Evolutionary conservation across 1,140 invertebrate genomes (phyloP), one percentile per base, ranked within the genome.

Genomic region (Drosophila triauraria): DNA sequence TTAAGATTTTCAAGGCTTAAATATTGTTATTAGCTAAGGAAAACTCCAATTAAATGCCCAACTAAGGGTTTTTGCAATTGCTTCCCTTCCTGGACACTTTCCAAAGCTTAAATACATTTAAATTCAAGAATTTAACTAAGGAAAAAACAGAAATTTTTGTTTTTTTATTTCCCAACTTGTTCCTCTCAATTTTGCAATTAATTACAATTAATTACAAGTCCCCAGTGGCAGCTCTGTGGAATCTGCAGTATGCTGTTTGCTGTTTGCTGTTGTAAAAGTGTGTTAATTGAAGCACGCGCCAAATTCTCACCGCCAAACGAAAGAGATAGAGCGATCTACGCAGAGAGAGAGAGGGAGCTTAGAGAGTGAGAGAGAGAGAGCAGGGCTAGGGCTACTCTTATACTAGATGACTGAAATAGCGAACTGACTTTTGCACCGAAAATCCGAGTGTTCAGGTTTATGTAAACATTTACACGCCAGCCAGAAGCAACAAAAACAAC

Each of bases 201-300:
- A 40, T 23, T 54, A 38, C 27, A 23, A 42, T 10, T 32, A 35
- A 15, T 54, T 23, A 54, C 32, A 54, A 54, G 35, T 23, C 32
- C 7, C 53, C 53, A 54, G 32, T 32, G 64, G 32, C 43, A 61
- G 64, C 46, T 46, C 35, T 48, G n/a, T 62, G 69, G 53, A 54
- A 54, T 54, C 48, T 58, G 62, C 17, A 70, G 56, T 32, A 43
- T 58, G 50, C 30, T 57, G 67, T 20, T 75, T 58, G 50, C 30
- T 57, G 67, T 20, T 75, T 75, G 71, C 71, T 42, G 69, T 58
- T 75, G 58, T 76, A 70, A 83, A 62, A 80, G 68, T 78, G 84
- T 88, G 83, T 88, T 87, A 88, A 87, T 88, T 87, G 71, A 80
- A 87, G 80, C 83, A 86, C 83, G 84, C 84, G 83, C 68, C 70